phyloP scores from a whole-genome alignment of 2,797 vertebrate genomes.

The Chaenodraco wilsoni region DNA sequence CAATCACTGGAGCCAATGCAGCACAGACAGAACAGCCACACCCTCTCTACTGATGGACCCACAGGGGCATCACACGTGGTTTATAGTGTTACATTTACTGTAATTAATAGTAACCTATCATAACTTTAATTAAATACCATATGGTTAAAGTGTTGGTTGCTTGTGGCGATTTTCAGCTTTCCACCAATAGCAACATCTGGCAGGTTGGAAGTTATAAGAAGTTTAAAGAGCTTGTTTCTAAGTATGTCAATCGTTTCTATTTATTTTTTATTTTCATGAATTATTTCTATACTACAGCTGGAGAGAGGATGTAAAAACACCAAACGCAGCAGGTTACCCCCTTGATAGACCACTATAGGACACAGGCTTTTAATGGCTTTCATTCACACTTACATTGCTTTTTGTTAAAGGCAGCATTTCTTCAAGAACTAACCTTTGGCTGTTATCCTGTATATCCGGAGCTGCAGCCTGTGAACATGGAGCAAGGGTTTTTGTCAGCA shows the following conservation, averaged over 20 bases:
- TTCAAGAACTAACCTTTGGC: constrained; percentile 13
- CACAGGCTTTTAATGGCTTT: background rate
- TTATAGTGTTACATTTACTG: background rate
- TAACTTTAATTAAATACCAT: constrained; percentile 27
- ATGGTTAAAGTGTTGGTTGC: constrained; percentile 22
- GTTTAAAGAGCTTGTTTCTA: background rate
- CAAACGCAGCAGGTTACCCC: background rate
- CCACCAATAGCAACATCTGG: constrained; percentile 41
- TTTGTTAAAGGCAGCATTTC: constrained; percentile 19
- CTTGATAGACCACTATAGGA: background rate
- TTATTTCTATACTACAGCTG: constrained; percentile 7
- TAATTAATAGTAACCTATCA: constrained; percentile 21
- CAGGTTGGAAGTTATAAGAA: background rate
- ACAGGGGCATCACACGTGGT: background rate
- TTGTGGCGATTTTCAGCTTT: constrained; percentile 15
- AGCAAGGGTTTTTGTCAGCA: constrained; percentile 51
- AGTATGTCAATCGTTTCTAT: background rate
- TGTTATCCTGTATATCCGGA: constrained; percentile 24
- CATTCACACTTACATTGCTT: background rate
- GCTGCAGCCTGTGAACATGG: constrained; percentile 31
- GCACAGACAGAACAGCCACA: too few species aligned
- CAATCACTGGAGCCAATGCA: too few species aligned
- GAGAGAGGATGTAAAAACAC: background rate
- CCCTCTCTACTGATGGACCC: too few species aligned
- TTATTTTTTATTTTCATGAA: background rate